A percentile compares a stretch with the other conserved stretches of the same genome.
phyloP scores from a whole-genome alignment of 2,888 invertebrate species.

The Rhogogaster chlorosoma region DNA sequence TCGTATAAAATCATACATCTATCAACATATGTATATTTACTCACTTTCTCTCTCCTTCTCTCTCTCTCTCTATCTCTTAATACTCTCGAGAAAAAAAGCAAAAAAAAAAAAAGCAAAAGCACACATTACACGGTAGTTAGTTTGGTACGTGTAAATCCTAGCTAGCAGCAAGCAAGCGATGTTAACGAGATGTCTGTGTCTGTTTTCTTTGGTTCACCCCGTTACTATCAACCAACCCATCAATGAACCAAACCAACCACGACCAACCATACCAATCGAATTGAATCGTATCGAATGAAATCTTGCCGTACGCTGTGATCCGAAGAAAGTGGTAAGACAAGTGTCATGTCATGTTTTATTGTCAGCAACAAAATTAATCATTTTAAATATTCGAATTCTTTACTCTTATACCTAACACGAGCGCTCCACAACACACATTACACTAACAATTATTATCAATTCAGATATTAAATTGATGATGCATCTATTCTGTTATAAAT shows the following conservation, averaged over 20 bases:
- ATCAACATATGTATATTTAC: not conserved
- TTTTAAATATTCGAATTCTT: not conserved
- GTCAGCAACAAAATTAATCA: conserved; percentile 28
- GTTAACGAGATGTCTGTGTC: conserved; percentile 71
- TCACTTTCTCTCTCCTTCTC: not conserved
- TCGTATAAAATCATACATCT: not conserved
- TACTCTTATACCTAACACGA: conserved; percentile 26
- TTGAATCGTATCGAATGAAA: conserved; percentile 64
- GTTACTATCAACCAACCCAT: conserved; percentile 65
- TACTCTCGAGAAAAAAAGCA: not conserved
- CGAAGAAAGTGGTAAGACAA: conserved; percentile 71
- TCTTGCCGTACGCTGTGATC: conserved; percentile 71
- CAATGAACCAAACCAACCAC: conserved; percentile 67
- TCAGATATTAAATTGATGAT: conserved; percentile 28
- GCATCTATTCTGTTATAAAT: not conserved
- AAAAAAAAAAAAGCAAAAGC: conserved; percentile 55
- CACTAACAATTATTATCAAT: conserved; percentile 36
- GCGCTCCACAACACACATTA: conserved; percentile 34
- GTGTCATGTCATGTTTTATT: conserved; percentile 48
- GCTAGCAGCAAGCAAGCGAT: conserved; percentile 61
- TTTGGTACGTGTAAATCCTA: conserved; percentile 48
- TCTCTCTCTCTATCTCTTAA: not conserved
- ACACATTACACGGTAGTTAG: conserved; percentile 56
- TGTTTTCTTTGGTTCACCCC: conserved; percentile 72
- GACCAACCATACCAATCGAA: conserved; percentile 67